Conservation (phyloP, 2,797 vertebrate species). For the Sebastolobus altivelis region DNA sequence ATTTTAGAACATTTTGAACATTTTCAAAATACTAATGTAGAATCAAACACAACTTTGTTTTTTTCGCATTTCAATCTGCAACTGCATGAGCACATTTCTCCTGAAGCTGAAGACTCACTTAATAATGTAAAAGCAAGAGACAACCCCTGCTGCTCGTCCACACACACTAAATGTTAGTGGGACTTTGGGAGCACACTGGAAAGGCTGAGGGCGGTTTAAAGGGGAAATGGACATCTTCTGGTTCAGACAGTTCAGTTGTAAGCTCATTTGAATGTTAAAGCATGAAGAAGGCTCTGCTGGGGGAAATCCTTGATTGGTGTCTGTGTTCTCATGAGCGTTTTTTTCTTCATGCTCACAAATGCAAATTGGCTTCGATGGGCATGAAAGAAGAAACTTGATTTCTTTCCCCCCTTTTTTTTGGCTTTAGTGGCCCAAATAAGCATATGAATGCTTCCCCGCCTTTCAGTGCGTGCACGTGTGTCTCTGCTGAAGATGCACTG, state of each 20-base stretch:
- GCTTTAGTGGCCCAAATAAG: constrained; percentile 43
- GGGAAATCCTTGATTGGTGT: constrained; percentile 41
- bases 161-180: neutral
- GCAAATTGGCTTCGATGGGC: constrained; percentile 14
- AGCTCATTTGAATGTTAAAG: constrained; percentile 32
- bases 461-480: constrained; percentile 25
- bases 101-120: constrained; percentile 11
- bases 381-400: constrained; percentile 38
- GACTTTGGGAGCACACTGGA: constrained; percentile 7
- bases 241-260: constrained; percentile 10
- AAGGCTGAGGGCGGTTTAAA: neutral
- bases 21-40: neutral
- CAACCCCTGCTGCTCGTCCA: neutral
- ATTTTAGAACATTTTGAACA: neutral
- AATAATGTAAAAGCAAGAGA: constrained; percentile 2
- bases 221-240: constrained; percentile 5
- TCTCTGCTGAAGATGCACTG: constrained; percentile 47
- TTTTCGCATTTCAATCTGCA: neutral
- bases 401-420: constrained; percentile 18
- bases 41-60: neutral
- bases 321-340: constrained; percentile 14
- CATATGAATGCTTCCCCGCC: constrained; percentile 30
- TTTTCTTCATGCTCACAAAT: constrained; percentile 32
- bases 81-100: neutral
- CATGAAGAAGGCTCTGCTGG: constrained; percentile 32